Conservation (phyloP, 2,113 vertebrate genomes). For the Gnathonemus longibarbis region DNA sequence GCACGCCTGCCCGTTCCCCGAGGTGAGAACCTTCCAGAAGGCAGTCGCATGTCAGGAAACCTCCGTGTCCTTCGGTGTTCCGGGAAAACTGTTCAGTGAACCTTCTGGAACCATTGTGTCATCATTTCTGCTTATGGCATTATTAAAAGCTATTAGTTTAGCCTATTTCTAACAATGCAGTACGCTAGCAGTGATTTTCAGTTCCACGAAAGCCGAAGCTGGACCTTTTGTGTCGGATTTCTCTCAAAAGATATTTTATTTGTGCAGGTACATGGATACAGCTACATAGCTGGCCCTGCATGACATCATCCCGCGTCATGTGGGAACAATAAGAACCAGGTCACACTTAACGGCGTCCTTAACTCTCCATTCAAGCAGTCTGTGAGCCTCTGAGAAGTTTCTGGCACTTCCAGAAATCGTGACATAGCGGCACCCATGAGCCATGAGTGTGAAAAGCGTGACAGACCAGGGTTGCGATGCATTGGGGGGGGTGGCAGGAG, state of each 20-base stretch:
- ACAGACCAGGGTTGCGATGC: not conserved
- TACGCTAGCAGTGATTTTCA: not conserved
- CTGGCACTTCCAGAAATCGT: not conserved
- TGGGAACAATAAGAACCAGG: not conserved
- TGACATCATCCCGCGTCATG: not conserved
- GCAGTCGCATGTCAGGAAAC: not conserved
- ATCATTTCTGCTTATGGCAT: not conserved
- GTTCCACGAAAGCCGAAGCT: not conserved
- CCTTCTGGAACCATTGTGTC: not conserved
- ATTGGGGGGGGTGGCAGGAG: not conserved
- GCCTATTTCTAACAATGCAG: not conserved
- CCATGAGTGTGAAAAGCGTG: not conserved
- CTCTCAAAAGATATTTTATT: not conserved
- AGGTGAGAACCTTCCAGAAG: slow-evolving; percentile 60
- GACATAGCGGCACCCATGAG: not conserved
- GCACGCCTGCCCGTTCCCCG: slow-evolving; percentile 80
- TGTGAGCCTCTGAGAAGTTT: not conserved
- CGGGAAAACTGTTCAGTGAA: not conserved
- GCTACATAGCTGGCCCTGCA: not conserved
- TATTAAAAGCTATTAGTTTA: not conserved
- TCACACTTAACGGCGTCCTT: not conserved
- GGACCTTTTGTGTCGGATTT: not conserved
- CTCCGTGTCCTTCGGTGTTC: not conserved
- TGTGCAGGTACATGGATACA: not conserved
- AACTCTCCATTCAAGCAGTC: not conserved